Conservation (phyloP, 2,113 vertebrate species). For the Cebus imitator region DNA sequence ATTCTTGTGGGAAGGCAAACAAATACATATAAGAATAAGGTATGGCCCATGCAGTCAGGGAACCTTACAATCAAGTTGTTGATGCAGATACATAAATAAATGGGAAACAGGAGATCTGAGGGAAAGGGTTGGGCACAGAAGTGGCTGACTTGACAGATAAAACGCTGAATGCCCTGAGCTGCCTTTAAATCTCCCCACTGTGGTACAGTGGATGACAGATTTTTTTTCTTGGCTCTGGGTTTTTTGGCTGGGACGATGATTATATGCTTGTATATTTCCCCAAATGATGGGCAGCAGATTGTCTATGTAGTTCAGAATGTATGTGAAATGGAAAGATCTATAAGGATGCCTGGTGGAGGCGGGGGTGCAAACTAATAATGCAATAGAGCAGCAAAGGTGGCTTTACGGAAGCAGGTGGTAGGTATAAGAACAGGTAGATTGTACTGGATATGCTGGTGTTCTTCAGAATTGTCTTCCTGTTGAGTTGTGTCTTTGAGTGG, state of each 20-base stretch:
- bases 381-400: background rate
- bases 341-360: background rate
- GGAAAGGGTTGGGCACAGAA: background rate
- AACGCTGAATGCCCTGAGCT: background rate
- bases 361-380: background rate
- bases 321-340: background rate
- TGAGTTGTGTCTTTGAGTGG: background rate
- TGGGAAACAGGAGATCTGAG: background rate
- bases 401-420: background rate
- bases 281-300: background rate
- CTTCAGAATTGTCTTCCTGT: background rate
- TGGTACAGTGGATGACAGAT: too few relatives aligned
- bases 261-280: background rate
- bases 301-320: background rate
- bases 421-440: background rate
- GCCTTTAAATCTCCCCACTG: background rate
- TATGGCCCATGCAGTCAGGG: background rate
- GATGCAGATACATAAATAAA: background rate
- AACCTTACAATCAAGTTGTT: background rate
- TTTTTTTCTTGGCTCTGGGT: background rate
- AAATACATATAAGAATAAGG: background rate
- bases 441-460: background rate
- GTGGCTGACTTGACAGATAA: background rate
- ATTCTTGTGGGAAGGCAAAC: background rate
- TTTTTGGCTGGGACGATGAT: background rate